Evolutionary conservation across 2,113 vertebrate genomes (phyloP).

Genomic region (Oostethus manadensis): DNA sequence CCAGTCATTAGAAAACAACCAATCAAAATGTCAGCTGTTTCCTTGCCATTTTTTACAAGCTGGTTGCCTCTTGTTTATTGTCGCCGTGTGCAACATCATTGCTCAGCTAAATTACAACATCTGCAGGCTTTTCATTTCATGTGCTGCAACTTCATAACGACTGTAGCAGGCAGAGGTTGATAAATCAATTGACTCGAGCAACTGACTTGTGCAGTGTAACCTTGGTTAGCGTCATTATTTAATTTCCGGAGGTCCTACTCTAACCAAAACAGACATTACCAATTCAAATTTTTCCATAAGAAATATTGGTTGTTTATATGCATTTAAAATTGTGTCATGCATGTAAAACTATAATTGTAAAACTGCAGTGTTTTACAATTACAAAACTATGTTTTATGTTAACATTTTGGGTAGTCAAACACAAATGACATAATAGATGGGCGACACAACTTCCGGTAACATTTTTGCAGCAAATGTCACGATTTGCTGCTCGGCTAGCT

Average conservation of each 20-base stretch:
- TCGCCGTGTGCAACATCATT: slow-evolving; percentile 64
- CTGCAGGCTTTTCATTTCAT: slow-evolving; percentile 69
- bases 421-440: no score
- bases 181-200: slow-evolving; percentile 51
- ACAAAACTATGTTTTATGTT: no score
- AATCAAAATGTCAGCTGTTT: slow-evolving; percentile 71
- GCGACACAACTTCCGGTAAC: no score
- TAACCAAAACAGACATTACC: background rate
- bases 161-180: slow-evolving; percentile 54
- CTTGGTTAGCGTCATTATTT: no score
- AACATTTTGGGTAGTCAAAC: no score
- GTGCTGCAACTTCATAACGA: slow-evolving; percentile 65
- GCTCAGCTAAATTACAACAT: slow-evolving; percentile 73
- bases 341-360: no score
- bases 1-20: slow-evolving; percentile 73
- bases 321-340: no score
- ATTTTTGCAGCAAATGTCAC: no score
- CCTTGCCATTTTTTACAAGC: slow-evolving; percentile 72
- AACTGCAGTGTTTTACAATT: no score
- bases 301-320: no score
- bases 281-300: background rate
- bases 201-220: slow-evolving; percentile 1
- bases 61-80: slow-evolving; percentile 66
- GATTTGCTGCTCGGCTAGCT: no score
- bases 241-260: no score